A percentile compares a stretch with the other conserved stretches of the same genome.
Conservation (phyloP, 2,888 invertebrate species). For the Amblyjoppa proteus region DNA sequence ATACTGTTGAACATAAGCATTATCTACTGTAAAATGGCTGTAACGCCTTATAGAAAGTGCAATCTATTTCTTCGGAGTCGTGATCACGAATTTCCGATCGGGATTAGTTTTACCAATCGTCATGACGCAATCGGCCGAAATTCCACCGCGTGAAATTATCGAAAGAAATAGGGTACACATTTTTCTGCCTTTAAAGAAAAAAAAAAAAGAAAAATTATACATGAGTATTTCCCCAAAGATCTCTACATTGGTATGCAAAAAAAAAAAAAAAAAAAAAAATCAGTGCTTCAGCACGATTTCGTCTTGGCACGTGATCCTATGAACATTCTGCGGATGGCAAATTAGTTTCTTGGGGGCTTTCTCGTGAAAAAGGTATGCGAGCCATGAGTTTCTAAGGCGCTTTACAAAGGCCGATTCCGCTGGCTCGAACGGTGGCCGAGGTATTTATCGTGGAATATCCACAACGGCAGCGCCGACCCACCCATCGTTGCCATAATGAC, state of each 20-base stretch:
- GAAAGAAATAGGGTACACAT: constrained; percentile 5
- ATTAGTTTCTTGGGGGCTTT: constrained; percentile 49
- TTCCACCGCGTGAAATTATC: not conserved
- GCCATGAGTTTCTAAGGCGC: not conserved
- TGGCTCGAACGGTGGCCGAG: constrained; percentile 11
- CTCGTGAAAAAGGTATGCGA: constrained; percentile 15
- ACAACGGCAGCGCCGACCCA: constrained; percentile 5
- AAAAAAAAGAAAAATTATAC: constrained; percentile 34
- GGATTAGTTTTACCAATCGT: constrained; percentile 8
- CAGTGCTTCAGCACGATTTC: constrained; percentile 72
- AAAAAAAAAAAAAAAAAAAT: constrained; percentile 64
- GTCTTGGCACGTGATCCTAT: constrained; percentile 61
- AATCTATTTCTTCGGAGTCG: not conserved
- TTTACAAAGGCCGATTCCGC: not conserved
- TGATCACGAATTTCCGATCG: constrained; percentile 11
- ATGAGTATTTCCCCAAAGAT: constrained; percentile 1
- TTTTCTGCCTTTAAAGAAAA: constrained; percentile 42
- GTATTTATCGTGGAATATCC: constrained; percentile 41
- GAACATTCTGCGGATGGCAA: constrained; percentile 55
- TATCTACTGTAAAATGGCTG: not conserved
- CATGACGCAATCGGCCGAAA: not conserved
- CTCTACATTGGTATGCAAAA: constrained; percentile 23
- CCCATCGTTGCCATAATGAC: constrained; percentile 59
- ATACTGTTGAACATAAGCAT: not conserved
- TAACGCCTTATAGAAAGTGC: not conserved